Evolutionary conservation across 1,140 invertebrate genomes (phyloP).

Genomic region (Anagrus nilaparvatae): DNA sequence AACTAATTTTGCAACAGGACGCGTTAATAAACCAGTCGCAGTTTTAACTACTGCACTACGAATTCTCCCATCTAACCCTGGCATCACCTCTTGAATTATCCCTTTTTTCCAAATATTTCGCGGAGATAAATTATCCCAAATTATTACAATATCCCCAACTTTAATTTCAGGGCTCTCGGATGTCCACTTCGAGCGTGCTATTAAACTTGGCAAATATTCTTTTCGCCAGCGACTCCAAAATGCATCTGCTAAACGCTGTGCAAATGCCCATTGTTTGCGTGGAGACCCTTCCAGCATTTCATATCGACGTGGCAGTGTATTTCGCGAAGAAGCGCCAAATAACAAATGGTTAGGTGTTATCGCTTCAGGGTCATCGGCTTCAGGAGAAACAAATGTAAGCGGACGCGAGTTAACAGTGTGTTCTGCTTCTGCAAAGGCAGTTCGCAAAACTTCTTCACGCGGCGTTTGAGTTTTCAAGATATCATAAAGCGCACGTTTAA

Average conservation of each 20-base stretch:
- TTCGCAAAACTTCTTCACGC: constrained; percentile 5
- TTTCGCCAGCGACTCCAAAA: constrained; percentile 2
- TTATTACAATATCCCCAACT: background rate
- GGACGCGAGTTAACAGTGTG: constrained; percentile 19
- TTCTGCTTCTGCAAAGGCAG: constrained; percentile 8
- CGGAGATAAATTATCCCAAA: background rate
- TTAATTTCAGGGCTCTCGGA: background rate
- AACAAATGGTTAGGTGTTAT: constrained; percentile 26
- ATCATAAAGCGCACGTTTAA: constrained; percentile 8
- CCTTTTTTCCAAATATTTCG: background rate
- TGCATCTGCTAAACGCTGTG: background rate
- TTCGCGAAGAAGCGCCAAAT: constrained; percentile 13
- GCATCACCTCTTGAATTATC: background rate
- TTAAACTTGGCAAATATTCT: background rate
- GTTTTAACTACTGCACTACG: background rate
- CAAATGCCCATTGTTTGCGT: background rate
- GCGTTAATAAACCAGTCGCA: no score
- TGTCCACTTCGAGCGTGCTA: background rate
- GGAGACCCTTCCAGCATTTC: background rate
- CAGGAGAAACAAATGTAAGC: constrained; percentile 13
- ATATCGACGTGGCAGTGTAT: background rate
- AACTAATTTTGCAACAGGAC: no score
- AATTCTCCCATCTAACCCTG: background rate
- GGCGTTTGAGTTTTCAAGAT: background rate
- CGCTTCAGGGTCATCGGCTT: constrained; percentile 7